Percentiles rank a stretch among this genome's conserved stretches.
These are phyloP conservation scores for Phylloscopus collybita DNA, from an alignment of 2,797 vertebrate genomes.

Conservation along the genomic window DNA sequence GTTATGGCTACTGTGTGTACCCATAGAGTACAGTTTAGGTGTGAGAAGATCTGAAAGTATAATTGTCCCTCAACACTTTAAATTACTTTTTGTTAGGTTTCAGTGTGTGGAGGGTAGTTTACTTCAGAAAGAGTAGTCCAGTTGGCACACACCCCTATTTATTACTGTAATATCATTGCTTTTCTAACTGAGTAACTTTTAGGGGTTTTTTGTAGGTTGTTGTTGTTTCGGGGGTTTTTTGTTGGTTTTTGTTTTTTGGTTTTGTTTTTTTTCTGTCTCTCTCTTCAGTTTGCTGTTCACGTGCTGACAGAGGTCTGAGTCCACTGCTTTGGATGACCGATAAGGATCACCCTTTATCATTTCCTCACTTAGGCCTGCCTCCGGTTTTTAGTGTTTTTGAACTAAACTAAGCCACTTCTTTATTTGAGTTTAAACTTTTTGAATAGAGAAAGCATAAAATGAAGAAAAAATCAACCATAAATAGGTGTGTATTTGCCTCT, in stretches of 20 bases:
- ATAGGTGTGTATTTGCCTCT: not conserved
- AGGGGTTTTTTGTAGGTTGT: too few relatives aligned
- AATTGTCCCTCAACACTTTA: not conserved
- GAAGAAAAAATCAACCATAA: not conserved
- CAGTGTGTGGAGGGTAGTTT: not conserved
- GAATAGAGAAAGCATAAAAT: not conserved
- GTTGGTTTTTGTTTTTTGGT: too few relatives aligned
- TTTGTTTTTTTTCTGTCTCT: not conserved
- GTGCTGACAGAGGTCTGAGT: not conserved
- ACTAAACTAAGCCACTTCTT: not conserved
- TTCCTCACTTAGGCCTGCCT: not conserved
- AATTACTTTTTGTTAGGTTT: not conserved
- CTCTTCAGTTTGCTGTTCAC: not conserved
- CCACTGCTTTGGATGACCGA: not conserved
- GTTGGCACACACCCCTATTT: fast-evolving
- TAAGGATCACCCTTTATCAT: not conserved
- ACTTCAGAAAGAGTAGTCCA: not conserved
- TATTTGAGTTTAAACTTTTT: not conserved
- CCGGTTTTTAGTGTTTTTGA: not conserved
- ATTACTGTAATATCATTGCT: not conserved
- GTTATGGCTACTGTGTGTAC: not conserved
- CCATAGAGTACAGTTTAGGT: not conserved
- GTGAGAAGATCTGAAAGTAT: not conserved
- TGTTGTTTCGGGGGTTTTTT: too few relatives aligned
- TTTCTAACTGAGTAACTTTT: not conserved